Base-by-base conservation (phyloP, 2,888 invertebrate genomes). In the Euzetes globulus region DNA sequence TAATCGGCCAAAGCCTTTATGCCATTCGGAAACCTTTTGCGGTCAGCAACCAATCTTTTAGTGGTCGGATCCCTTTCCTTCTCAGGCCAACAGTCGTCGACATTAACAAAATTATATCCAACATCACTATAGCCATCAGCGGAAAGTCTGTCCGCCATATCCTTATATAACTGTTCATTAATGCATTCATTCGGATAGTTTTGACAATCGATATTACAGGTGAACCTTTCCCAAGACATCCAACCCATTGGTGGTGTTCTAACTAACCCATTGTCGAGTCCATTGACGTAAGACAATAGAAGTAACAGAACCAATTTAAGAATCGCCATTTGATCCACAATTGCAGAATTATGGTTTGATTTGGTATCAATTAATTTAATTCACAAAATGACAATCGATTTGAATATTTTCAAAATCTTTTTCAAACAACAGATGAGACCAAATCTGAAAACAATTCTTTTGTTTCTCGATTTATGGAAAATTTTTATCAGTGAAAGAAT, bases 151-250 rank as follows among this genome's bases (percentile, higher is more conserved):
- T 84, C 83, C 4, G 84, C 84, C 81, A 82, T 83, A 13, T 79
- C 77, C 79, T 78, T 82, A 77, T 82, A 83, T 65, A 85, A 77
- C 3, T 74, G 27, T 73, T 75, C 91, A 91, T 91, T 91, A 81
- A 92, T 92, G 84, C 92, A 92, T 83, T 91, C 91, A 78, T 91
- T 90, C 75, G 92, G 91, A 85, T 92, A 91, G 84, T 90, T 90
- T 82, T 89, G 89, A 83, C 92, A 92, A 82, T 92, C 91, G 47
- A 91, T 91, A 82, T 91, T 91, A 82, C 92, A 92, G 78, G 91
- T 85, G 83, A 92, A 92, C 80, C 91, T 82, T 82, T 91, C 91
- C 92, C 92, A 92, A 17, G 91, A 90, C 72, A 92, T 84, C 92
- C 92, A 92, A 41, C 92, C 92, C 92, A 92, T 92, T 0, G 92